Conservation (phyloP, 2,113 vertebrate species). For the Tupaia tana region DNA sequence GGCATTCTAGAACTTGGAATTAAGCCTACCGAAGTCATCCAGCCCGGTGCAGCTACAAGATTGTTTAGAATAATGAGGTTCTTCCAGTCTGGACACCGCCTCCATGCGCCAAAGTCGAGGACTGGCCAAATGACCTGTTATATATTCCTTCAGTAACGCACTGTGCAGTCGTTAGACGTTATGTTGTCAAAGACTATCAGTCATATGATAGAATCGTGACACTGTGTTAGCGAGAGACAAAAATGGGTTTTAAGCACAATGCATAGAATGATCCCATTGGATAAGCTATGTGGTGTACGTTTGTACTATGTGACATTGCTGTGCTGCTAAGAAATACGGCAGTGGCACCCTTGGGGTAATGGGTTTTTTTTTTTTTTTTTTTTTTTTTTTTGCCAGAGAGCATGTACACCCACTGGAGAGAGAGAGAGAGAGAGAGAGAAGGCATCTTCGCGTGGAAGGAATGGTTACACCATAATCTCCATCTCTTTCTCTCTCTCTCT, state of each 20-base stretch:
- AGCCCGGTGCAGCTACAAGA: too few species aligned
- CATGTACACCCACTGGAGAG: too few species aligned
- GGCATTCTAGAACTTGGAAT: background rate
- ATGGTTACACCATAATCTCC: too few species aligned
- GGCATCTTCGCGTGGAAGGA: too few species aligned
- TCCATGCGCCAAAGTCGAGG: background rate
- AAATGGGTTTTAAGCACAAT: background rate
- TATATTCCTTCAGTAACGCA: fast-evolving
- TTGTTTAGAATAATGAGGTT: background rate
- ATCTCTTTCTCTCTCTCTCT: too few species aligned
- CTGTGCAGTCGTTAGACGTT: background rate
- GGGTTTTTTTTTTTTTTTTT: background rate
- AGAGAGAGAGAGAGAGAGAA: too few species aligned
- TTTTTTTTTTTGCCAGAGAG: too few species aligned
- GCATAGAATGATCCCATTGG: background rate
- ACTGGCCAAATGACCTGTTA: background rate
- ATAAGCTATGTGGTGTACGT: background rate
- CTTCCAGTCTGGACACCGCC: background rate
- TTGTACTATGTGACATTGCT: background rate
- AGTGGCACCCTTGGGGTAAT: background rate
- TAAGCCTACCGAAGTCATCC: background rate
- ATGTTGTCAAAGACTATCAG: background rate
- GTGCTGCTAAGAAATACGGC: background rate
- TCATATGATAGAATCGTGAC: background rate
- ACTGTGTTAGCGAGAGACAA: background rate